These are phyloP conservation scores for Bombus breviceps DNA, from an alignment of 1,140 invertebrate species.

Conservation along the genomic window DNA sequence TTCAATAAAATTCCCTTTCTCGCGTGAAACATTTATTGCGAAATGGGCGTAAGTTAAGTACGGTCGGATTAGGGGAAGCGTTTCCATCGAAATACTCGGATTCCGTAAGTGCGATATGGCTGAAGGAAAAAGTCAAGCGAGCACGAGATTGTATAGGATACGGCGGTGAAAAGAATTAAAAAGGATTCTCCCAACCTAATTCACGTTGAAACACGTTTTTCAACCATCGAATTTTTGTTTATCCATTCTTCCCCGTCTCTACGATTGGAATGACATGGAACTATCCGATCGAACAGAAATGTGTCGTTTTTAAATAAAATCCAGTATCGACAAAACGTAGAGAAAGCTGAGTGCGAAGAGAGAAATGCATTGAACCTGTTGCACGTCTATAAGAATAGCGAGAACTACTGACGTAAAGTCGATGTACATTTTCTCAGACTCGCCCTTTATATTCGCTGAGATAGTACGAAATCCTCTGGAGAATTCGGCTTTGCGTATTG, in stretches of 20 bases:
- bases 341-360: neutral
- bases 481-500: neutral
- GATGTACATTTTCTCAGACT: neutral
- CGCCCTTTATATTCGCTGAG: neutral
- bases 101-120: neutral
- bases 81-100: neutral
- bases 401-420: neutral
- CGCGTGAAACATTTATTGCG: slow-evolving; percentile 12
- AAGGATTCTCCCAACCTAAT: neutral
- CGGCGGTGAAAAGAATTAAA: neutral
- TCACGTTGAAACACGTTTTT: no score
- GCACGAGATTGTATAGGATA: neutral
- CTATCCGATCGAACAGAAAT: neutral
- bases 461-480: neutral
- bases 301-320: slow-evolving; percentile 3
- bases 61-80: neutral
- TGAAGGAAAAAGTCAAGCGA: neutral
- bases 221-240: no score
- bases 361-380: slow-evolving; percentile 33
- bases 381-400: slow-evolving; percentile 19
- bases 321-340: no score
- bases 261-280: neutral
- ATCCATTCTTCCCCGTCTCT: neutral
- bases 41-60: neutral
- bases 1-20: neutral